Conservation (phyloP, 1,140 invertebrate species). For the Oryzaephilus surinamensis region DNA sequence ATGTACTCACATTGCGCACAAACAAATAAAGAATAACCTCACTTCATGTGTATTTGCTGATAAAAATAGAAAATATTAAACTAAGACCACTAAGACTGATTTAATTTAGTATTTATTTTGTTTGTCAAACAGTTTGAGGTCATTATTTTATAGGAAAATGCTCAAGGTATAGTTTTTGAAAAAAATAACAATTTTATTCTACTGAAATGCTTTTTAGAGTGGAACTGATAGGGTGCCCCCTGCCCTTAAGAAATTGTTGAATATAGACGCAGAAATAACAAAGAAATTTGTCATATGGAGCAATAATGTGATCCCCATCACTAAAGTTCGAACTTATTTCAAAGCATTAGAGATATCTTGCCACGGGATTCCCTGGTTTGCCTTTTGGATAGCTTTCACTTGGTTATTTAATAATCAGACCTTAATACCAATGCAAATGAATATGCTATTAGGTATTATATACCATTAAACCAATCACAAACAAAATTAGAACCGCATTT, state of each 20-base stretch:
- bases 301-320: constrained; percentile 46
- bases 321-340: constrained; percentile 49
- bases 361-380: constrained; percentile 81
- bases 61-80: too few relatives aligned
- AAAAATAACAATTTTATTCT: not conserved
- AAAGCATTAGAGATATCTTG: constrained; percentile 69
- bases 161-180: not conserved
- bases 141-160: too few relatives aligned
- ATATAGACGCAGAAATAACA: constrained; percentile 51
- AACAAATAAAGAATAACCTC: too few relatives aligned
- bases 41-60: too few relatives aligned
- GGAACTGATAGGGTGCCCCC: constrained; percentile 44
- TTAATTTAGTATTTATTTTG: too few relatives aligned
- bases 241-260: constrained; percentile 43
- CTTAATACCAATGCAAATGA: constrained; percentile 70
- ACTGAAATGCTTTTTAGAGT: constrained; percentile 3
- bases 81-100: too few relatives aligned
- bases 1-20: too few relatives aligned
- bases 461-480: not conserved
- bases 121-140: too few relatives aligned
- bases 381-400: constrained; percentile 58
- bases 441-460: constrained; percentile 77
- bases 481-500: constrained; percentile 11
- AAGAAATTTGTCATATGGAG: constrained; percentile 48
- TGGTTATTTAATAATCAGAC: constrained; percentile 55